Evolutionary conservation across 2,113 vertebrate genomes (phyloP).

Genomic region (Cygnus buccinator): DNA sequence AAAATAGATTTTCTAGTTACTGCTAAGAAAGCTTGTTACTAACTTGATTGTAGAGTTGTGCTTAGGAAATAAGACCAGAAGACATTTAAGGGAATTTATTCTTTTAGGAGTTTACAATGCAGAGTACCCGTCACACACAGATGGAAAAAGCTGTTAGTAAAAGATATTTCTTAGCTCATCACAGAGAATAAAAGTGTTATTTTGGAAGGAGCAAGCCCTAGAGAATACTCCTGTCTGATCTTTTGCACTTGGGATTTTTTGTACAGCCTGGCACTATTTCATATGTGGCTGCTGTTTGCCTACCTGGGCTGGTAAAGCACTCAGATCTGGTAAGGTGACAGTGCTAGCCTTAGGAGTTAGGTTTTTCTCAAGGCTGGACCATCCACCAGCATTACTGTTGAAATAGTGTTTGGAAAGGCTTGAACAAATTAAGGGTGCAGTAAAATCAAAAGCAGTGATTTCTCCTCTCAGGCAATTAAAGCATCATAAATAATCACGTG

Average conservation of each 20-base stretch:
- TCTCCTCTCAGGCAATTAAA: background rate
- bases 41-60: conserved; percentile 41
- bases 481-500: background rate
- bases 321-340: background rate
- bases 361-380: background rate
- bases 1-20: background rate
- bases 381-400: background rate
- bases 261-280: background rate
- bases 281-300: background rate
- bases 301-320: background rate
- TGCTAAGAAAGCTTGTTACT: background rate
- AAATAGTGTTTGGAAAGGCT: background rate
- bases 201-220: conserved; percentile 51
- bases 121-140: conserved; percentile 20
- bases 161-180: conserved; percentile 23
- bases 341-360: background rate
- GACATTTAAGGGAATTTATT: background rate
- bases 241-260: conserved; percentile 24
- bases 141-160: conserved; percentile 27
- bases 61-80: conserved; percentile 34
- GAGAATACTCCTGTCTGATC: background rate
- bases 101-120: background rate
- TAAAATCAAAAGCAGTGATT: background rate
- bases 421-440: background rate
- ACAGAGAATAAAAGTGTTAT: background rate